A percentile compares a stretch with the other conserved stretches of the same genome.
These are phyloP conservation scores for Diplazon laetatorius DNA, from an alignment of 2,888 invertebrate genomes.

Conservation along the genomic window DNA sequence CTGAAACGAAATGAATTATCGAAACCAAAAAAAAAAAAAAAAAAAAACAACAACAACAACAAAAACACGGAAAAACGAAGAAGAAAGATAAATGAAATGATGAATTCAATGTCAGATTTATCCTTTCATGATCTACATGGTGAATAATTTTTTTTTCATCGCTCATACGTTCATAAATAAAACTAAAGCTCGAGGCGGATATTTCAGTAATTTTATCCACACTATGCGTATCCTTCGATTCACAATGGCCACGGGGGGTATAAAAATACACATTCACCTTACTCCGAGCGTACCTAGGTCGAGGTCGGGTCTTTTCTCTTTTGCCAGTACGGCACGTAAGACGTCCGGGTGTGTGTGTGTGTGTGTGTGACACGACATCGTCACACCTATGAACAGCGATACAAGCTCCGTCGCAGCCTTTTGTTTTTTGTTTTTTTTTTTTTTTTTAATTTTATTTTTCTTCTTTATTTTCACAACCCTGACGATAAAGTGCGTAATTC, in stretches of 20 bases:
- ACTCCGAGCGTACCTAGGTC: conserved; percentile 46
- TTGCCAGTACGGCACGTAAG: conserved; percentile 3
- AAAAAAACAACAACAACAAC: too few species aligned
- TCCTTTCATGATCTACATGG: too few species aligned
- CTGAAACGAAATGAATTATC: too few species aligned
- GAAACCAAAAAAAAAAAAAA: too few species aligned
- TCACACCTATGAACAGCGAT: background rate
- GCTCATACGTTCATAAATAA: background rate
- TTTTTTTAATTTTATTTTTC: too few species aligned
- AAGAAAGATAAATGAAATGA: too few species aligned
- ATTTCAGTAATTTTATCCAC: conserved; percentile 1
- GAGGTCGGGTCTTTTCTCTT: conserved; percentile 42
- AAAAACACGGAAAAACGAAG: too few species aligned
- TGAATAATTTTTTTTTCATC: too few species aligned
- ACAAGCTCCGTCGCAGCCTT: background rate
- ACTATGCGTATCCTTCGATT: conserved; percentile 9
- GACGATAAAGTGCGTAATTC: conserved; percentile 19
- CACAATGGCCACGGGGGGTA: conserved; percentile 1
- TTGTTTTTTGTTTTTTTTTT: too few species aligned
- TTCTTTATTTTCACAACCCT: conserved; percentile 4
- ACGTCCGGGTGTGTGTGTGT: background rate
- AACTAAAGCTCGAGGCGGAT: background rate
- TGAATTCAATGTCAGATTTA: too few species aligned
- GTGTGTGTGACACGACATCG: conserved; percentile 5
- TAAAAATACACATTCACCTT: conserved; percentile 46